phyloP scores from a whole-genome alignment of 2,888 invertebrate genomes.

The Tanaodytes sp. region DNA sequence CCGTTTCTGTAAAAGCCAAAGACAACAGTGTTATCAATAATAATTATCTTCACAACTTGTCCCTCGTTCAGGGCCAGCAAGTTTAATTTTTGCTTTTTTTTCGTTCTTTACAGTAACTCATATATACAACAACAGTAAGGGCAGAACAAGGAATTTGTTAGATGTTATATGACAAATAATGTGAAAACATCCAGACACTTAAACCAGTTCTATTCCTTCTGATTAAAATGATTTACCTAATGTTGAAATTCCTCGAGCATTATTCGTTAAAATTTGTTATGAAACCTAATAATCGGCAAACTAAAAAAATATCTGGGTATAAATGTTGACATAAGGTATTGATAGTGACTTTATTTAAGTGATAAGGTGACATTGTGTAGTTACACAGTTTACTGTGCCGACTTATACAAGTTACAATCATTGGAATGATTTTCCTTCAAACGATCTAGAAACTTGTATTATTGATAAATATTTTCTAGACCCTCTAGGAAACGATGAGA shows the following conservation, averaged over 20 bases:
- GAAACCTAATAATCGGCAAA: too few species aligned
- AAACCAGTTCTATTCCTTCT: not conserved
- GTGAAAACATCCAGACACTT: slow-evolving; percentile 2
- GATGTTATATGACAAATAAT: slow-evolving; percentile 25
- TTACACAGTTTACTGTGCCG: slow-evolving; percentile 3
- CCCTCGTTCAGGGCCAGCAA: slow-evolving; percentile 28
- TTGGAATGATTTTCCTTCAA: slow-evolving; percentile 22
- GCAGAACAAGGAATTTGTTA: slow-evolving; percentile 24
- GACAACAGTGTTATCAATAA: slow-evolving; percentile 32
- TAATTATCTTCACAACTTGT: slow-evolving; percentile 5
- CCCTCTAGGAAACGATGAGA: too few species aligned
- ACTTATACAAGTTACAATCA: slow-evolving; percentile 13
- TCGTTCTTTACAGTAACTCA: slow-evolving; percentile 3
- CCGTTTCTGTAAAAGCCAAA: slow-evolving; percentile 43
- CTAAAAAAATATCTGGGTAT: slow-evolving; percentile 2
- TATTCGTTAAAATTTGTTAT: not conserved
- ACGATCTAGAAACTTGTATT: too few species aligned
- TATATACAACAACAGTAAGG: slow-evolving; percentile 26
- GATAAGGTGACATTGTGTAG: slow-evolving; percentile 5
- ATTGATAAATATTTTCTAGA: too few species aligned
- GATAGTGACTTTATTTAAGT: slow-evolving; percentile 29
- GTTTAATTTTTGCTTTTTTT: slow-evolving; percentile 22
- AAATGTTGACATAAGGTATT: slow-evolving; percentile 10
- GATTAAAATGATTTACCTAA: slow-evolving; percentile 15
- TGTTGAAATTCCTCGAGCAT: slow-evolving; percentile 17